Evolutionary conservation across 2,797 vertebrate genomes (phyloP).

Genomic region (Girardinus metallicus): DNA sequence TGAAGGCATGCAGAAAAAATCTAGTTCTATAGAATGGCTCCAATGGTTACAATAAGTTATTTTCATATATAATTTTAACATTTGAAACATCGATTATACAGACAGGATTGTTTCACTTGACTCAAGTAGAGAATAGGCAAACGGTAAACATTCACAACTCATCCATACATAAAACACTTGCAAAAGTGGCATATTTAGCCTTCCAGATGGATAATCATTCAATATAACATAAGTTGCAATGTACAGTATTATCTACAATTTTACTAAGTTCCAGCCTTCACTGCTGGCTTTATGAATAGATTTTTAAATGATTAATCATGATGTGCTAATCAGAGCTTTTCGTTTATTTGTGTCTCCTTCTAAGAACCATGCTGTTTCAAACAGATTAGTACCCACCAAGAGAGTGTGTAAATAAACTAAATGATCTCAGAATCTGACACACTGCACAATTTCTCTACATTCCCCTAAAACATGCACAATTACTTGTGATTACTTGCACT

Average conservation of each 20-base stretch:
- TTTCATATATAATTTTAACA: neutral
- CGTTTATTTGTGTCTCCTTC: constrained; percentile 59
- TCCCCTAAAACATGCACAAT: constrained; percentile 25
- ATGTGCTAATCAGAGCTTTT: constrained; percentile 65
- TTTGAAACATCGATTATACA: neutral
- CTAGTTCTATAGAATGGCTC: neutral
- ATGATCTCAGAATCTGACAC: constrained; percentile 42
- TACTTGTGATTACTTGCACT: constrained; percentile 8
- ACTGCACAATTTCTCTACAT: constrained; percentile 36
- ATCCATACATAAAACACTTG: neutral
- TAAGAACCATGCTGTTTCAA: constrained; percentile 61
- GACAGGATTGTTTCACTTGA: neutral
- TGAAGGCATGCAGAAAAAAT: neutral
- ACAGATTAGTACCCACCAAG: constrained; percentile 62
- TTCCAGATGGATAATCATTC: neutral
- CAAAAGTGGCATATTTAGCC: neutral
- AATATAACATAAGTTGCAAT: neutral
- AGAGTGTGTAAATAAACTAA: constrained; percentile 51
- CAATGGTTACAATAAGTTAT: neutral
- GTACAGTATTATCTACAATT: neutral
- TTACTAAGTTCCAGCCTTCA: constrained; percentile 12
- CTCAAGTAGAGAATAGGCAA: neutral
- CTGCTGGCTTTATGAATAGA: constrained; percentile 36
- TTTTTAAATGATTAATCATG: constrained; percentile 60
- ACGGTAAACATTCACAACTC: neutral